Conservation (phyloP, 2,797 vertebrate genomes). For the Decapterus maruadsi region DNA sequence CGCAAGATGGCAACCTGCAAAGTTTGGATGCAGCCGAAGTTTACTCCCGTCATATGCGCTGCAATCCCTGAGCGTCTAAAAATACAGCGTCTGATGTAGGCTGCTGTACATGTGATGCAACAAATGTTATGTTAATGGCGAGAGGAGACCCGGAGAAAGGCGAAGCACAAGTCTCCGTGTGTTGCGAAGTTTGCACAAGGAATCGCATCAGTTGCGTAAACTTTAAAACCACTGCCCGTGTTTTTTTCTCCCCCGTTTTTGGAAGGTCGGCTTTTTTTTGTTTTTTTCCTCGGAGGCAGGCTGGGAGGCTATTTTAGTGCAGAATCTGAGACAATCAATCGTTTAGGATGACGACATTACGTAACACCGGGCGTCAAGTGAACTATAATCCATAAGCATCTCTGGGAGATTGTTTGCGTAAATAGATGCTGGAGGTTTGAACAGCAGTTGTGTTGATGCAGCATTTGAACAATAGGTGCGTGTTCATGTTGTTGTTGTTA, state of each 20-base stretch:
- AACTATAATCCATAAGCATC: conserved; percentile 56
- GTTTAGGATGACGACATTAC: conserved; percentile 68
- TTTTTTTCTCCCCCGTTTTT: no score
- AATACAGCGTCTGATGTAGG: background rate
- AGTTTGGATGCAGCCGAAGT: conserved; percentile 74
- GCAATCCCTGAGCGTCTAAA: conserved; percentile 22
- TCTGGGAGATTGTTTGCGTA: conserved; percentile 55
- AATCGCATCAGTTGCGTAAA: background rate
- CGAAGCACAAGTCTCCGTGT: background rate
- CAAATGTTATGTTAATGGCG: background rate
- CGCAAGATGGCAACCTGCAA: conserved; percentile 83
- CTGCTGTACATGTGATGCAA: conserved; percentile 13
- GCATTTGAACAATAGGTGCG: background rate
- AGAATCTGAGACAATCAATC: conserved; percentile 62
- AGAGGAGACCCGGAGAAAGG: background rate
- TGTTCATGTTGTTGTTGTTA: background rate
- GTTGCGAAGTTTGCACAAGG: conserved; percentile 35
- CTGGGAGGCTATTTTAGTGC: conserved; percentile 55
- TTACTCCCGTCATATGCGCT: conserved; percentile 36
- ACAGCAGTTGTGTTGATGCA: conserved; percentile 3
- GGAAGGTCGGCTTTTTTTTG: no score
- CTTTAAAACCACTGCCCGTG: background rate
- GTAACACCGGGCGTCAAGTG: conserved; percentile 72
- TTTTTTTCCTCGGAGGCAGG: background rate
- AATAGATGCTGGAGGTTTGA: conserved; percentile 21